Evolutionary conservation across 2,888 invertebrate species (phyloP).

Genomic region (Agrotis clavis): DNA sequence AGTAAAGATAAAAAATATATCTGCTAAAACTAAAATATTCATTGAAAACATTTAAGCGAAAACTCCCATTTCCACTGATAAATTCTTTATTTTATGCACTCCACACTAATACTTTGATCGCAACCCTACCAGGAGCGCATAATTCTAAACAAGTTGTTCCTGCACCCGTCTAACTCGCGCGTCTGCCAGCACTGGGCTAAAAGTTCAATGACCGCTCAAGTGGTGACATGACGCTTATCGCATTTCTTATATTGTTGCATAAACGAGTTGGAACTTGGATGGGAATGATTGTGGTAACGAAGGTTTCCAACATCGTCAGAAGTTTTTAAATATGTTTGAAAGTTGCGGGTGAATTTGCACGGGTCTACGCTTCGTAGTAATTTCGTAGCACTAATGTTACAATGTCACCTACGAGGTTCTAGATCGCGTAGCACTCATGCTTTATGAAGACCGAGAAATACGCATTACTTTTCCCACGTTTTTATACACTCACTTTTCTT

Average conservation of each 20-base stretch:
- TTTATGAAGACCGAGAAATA: neutral
- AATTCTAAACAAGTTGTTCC: constrained; percentile 76
- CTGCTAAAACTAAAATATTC: neutral
- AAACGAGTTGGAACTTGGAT: constrained; percentile 40
- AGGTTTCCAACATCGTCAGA: constrained; percentile 21
- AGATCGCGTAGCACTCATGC: neutral
- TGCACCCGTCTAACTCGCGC: constrained; percentile 66
- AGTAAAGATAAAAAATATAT: neutral
- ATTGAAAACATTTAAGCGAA: neutral
- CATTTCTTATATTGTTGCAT: constrained; percentile 64
- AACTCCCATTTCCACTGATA: constrained; percentile 10
- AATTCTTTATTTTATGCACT: constrained; percentile 44
- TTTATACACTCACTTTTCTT: too few relatives aligned
- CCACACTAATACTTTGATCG: constrained; percentile 44
- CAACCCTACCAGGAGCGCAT: constrained; percentile 78
- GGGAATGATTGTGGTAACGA: constrained; percentile 20
- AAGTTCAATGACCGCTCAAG: constrained; percentile 76
- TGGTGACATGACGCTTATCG: constrained; percentile 72
- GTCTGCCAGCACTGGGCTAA: constrained; percentile 79
- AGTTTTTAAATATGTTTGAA: neutral
- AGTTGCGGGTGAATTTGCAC: neutral
- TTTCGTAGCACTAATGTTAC: constrained; percentile 39
- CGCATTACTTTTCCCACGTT: neutral
- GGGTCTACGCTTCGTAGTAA: constrained; percentile 27
- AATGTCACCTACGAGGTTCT: constrained; percentile 1